Percentiles rank a stretch among this genome's conserved stretches.
Evolutionary conservation across 2,888 invertebrate species (phyloP).

Genomic region (Matsumyia berberina): DNA sequence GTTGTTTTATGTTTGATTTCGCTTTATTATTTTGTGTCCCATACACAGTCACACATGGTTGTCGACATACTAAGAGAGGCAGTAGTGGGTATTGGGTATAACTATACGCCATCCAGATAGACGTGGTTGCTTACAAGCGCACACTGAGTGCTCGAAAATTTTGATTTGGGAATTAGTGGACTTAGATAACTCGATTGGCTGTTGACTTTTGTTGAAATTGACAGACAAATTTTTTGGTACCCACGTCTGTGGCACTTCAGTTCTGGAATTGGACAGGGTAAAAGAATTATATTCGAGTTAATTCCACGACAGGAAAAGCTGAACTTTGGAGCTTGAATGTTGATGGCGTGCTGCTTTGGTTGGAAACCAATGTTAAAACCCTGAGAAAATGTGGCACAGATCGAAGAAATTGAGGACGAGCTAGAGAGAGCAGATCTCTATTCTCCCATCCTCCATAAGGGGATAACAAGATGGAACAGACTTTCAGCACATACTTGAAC

Average conservation of each 20-base stretch:
- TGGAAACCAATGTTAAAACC: too few relatives aligned
- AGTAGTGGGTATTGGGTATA: background rate
- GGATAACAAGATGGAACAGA: too few relatives aligned
- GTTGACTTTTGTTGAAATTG: slow-evolving; percentile 26
- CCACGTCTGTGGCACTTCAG: background rate
- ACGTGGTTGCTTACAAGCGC: slow-evolving; percentile 3
- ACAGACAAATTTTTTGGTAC: background rate
- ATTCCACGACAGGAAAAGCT: background rate
- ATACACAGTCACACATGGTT: slow-evolving; percentile 14
- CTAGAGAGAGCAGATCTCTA: too few relatives aligned
- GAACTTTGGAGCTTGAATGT: background rate
- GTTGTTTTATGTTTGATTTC: slow-evolving; percentile 33
- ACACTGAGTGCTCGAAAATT: background rate
- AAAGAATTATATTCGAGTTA: background rate
- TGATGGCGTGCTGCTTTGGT: too few relatives aligned
- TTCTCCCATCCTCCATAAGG: too few relatives aligned
- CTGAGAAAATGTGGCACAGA: too few relatives aligned
- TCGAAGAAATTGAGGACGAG: too few relatives aligned
- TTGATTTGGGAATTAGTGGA: slow-evolving; percentile 26
- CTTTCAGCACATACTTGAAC: too few relatives aligned
- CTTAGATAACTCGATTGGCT: slow-evolving; percentile 34
- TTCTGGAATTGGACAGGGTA: background rate
- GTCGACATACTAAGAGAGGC: background rate
- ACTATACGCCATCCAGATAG: background rate
- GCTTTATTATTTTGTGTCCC: slow-evolving; percentile 35